Evolutionary conservation across 2,113 vertebrate genomes (phyloP).

Genomic region (Aegypius monachus): DNA sequence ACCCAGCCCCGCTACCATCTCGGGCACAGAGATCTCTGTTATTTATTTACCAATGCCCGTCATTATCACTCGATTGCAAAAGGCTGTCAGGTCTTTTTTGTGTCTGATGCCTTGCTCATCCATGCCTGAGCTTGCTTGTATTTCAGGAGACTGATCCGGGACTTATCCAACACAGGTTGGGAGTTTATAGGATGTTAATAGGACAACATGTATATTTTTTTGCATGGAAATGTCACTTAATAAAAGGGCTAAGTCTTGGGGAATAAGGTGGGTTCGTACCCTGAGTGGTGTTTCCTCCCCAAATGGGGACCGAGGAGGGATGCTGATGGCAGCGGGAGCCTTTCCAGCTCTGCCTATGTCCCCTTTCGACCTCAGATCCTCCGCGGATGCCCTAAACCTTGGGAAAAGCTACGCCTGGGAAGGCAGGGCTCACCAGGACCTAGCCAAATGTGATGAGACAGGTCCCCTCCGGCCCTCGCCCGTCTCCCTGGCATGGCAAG

Average conservation of each 20-base stretch:
- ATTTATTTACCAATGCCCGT: background rate
- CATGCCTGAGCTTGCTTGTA: fast-evolving
- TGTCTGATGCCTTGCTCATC: background rate
- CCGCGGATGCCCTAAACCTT: background rate
- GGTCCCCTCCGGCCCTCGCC: background rate
- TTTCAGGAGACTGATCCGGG: background rate
- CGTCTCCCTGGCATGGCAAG: too few species aligned
- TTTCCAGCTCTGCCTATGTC: background rate
- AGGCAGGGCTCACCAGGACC: background rate
- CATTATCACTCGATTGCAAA: background rate
- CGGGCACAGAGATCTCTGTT: fast-evolving
- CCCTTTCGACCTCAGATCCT: background rate
- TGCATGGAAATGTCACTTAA: background rate
- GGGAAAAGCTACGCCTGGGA: background rate
- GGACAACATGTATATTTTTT: background rate
- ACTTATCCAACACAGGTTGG: background rate
- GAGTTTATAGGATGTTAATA: background rate
- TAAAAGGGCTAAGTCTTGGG: background rate
- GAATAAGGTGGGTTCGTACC: background rate
- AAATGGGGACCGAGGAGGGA: fast-evolving
- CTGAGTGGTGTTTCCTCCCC: fast-evolving
- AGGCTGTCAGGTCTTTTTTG: background rate
- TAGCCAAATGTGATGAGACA: background rate
- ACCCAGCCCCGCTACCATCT: background rate
- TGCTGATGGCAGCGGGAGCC: background rate